These are phyloP conservation scores for Drosophila albomicans DNA, from an alignment of 1,140 invertebrate species.

Conservation along the genomic window DNA sequence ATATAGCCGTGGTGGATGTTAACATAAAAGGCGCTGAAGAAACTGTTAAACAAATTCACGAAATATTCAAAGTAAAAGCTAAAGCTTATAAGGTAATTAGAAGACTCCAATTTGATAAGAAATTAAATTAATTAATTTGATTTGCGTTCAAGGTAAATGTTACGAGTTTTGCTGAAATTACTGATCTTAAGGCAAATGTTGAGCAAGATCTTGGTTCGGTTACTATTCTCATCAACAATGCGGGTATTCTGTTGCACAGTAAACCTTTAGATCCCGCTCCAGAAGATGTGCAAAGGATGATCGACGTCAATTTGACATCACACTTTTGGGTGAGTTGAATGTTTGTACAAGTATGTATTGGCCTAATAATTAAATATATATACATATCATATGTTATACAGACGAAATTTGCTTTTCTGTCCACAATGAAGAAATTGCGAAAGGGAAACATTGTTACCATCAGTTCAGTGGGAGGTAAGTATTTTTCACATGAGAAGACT, in stretches of 20 bases:
- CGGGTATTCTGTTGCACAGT: constrained; percentile 55
- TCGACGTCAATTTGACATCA: constrained; percentile 63
- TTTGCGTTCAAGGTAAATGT: constrained; percentile 48
- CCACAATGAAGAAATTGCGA: constrained; percentile 93
- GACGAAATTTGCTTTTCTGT: constrained; percentile 89
- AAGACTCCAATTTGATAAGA: not conserved
- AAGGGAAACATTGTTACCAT: constrained; percentile 94
- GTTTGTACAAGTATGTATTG: not conserved
- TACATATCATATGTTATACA: constrained; percentile 63
- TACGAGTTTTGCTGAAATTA: constrained; percentile 34
- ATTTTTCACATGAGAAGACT: too few relatives aligned
- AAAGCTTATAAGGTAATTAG: constrained; percentile 57
- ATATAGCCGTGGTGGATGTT: constrained; percentile 61
- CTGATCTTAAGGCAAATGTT: constrained; percentile 40
- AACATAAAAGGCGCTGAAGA: constrained; percentile 54
- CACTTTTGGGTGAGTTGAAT: constrained; percentile 65
- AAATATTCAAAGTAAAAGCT: constrained; percentile 32
- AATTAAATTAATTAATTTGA: too few relatives aligned
- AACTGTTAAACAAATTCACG: constrained; percentile 50
- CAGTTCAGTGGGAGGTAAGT: constrained; percentile 87
- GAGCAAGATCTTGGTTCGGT: constrained; percentile 60
- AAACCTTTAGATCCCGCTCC: constrained; percentile 25
- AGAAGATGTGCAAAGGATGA: constrained; percentile 56
- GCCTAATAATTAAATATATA: not conserved
- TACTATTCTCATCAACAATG: constrained; percentile 74